Conservation (phyloP, 2,888 invertebrate species). For the Limnephilus marmoratus region DNA sequence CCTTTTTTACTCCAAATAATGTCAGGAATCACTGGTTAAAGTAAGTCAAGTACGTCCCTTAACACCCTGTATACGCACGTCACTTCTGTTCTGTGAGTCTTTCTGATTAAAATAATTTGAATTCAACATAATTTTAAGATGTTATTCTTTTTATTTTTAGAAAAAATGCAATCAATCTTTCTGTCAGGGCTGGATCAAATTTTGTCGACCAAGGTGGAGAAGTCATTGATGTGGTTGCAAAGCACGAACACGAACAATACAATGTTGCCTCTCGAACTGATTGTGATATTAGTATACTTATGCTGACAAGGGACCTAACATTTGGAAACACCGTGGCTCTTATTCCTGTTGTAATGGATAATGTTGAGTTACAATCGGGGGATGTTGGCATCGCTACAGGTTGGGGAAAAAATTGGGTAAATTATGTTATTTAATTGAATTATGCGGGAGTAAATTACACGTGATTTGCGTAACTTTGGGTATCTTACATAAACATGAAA, state of each 20-base stretch:
- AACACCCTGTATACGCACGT: too few relatives aligned
- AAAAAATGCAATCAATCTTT: not conserved
- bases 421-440: not conserved
- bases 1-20: too few relatives aligned
- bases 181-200: not conserved
- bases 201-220: not conserved
- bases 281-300: not conserved
- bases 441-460: not conserved
- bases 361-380: not conserved
- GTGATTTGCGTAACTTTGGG: not conserved
- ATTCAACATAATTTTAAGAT: too few relatives aligned
- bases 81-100: too few relatives aligned
- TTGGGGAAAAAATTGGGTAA: not conserved
- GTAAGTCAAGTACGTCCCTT: too few relatives aligned
- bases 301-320: not conserved
- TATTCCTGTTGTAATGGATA: not conserved
- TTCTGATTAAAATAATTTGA: too few relatives aligned
- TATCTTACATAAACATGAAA: too few relatives aligned
- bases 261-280: not conserved
- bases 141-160: not conserved
- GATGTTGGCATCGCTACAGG: not conserved
- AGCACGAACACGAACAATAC: not conserved
- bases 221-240: not conserved
- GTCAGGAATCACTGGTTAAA: too few relatives aligned
- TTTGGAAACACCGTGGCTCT: not conserved